Evolutionary conservation across 1,140 invertebrate genomes (phyloP).

Genomic region (Drosophila ogumai): DNA sequence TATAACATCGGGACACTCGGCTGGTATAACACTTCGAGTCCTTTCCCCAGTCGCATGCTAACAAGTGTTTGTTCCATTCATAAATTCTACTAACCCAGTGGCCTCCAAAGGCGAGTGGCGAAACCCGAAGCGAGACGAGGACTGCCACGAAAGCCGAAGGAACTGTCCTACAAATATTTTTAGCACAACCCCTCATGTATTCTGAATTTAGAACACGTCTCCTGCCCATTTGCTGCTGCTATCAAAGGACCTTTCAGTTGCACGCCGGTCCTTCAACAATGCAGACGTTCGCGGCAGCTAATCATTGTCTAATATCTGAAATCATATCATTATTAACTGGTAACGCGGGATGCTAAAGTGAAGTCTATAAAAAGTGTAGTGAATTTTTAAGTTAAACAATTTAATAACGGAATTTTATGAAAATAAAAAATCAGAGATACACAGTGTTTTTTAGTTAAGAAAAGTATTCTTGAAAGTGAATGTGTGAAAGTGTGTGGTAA

Average conservation of each 20-base stretch:
- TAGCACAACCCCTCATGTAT: constrained; percentile 43
- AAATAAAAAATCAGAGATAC: background rate
- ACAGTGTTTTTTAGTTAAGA: background rate
- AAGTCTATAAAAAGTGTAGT: background rate
- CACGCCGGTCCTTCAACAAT: constrained; percentile 69
- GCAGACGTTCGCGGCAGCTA: constrained; percentile 55
- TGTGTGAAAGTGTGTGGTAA: constrained; percentile 2
- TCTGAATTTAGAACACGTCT: constrained; percentile 39
- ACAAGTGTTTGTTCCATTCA: constrained; percentile 82
- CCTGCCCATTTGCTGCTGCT: constrained; percentile 7
- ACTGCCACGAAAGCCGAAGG: background rate
- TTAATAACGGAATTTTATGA: background rate
- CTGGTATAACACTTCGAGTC: constrained; percentile 10
- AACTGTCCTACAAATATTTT: constrained; percentile 57
- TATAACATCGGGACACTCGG: constrained; percentile 25
- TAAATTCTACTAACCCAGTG: constrained; percentile 64
- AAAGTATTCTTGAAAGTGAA: background rate
- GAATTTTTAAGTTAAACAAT: background rate
- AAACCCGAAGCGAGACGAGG: constrained; percentile 12
- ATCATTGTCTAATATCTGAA: constrained; percentile 28
- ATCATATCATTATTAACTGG: constrained; percentile 10
- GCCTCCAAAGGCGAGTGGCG: constrained; percentile 25
- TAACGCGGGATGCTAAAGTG: background rate
- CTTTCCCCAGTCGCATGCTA: constrained; percentile 63
- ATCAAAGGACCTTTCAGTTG: constrained; percentile 46